These are phyloP conservation scores for Mugil cephalus DNA, from an alignment of 2,113 vertebrate species.

Conservation along the genomic window DNA sequence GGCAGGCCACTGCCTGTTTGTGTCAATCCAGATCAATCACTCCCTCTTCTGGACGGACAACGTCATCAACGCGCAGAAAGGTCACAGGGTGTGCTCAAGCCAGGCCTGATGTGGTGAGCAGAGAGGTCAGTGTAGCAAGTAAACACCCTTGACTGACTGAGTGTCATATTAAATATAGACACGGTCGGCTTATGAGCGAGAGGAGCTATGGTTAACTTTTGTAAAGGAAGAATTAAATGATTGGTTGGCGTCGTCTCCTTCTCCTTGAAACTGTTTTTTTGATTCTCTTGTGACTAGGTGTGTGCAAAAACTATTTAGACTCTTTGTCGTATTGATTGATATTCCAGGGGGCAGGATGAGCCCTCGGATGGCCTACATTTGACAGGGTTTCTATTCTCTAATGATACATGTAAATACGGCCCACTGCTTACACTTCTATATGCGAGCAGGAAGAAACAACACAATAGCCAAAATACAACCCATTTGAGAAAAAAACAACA, in stretches of 20 bases:
- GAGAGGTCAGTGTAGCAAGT: slow-evolving; percentile 65
- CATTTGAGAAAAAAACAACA: slow-evolving; percentile 80
- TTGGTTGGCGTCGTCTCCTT: slow-evolving; percentile 3
- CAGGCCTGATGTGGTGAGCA: slow-evolving; percentile 63
- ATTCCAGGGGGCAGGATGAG: slow-evolving; percentile 61
- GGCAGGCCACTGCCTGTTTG: slow-evolving; percentile 79
- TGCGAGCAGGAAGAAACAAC: slow-evolving; percentile 73
- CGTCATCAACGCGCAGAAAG: slow-evolving; percentile 76
- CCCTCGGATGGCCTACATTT: slow-evolving; percentile 55
- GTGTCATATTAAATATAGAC: slow-evolving; percentile 25
- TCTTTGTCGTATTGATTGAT: slow-evolving; percentile 80
- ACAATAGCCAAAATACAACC: slow-evolving; percentile 84
- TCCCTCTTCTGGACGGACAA: slow-evolving; percentile 78
- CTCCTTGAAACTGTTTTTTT: slow-evolving; percentile 19
- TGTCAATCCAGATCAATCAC: slow-evolving; percentile 86
- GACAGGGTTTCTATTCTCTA: slow-evolving; percentile 72
- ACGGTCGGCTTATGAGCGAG: slow-evolving; percentile 10
- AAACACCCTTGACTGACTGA: slow-evolving; percentile 64
- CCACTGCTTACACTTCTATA: slow-evolving; percentile 70
- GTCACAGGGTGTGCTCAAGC: slow-evolving; percentile 71
- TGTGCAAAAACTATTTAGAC: slow-evolving; percentile 59
- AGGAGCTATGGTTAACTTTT: background rate
- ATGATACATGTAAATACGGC: slow-evolving; percentile 81
- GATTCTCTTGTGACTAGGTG: slow-evolving; percentile 57
- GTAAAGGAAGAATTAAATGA: slow-evolving; percentile 16